These are phyloP conservation scores for Macaca mulatta DNA, from an alignment of 2,113 vertebrate genomes.

Conservation along the genomic window DNA sequence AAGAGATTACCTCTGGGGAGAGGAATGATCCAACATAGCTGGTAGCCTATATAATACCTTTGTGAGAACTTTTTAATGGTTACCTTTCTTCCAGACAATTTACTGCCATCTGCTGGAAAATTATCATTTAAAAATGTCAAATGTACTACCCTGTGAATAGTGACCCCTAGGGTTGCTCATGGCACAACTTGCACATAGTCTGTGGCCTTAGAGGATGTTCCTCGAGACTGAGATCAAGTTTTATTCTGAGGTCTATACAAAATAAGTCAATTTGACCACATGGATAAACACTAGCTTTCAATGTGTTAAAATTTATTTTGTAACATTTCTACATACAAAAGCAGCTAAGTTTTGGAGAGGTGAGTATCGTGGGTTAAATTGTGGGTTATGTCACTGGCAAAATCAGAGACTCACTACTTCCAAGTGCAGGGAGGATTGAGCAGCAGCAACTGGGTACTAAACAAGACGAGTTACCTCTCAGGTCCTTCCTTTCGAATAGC, in stretches of 20 bases:
- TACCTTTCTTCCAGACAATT: background rate
- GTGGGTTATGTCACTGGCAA: background rate
- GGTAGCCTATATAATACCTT: background rate
- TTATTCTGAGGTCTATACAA: background rate
- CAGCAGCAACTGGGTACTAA: background rate
- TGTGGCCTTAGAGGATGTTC: background rate
- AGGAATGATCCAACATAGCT: background rate
- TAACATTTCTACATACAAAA: background rate
- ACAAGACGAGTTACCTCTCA: background rate
- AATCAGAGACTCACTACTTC: background rate
- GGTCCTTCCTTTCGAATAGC: background rate
- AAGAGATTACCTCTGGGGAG: background rate
- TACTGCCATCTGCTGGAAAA: conserved; percentile 17
- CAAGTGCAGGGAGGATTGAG: background rate
- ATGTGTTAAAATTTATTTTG: background rate
- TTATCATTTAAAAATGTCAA: background rate
- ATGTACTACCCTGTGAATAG: background rate
- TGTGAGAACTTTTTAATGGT: background rate
- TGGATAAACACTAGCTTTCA: background rate
- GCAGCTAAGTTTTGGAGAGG: background rate
- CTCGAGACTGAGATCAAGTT: background rate
- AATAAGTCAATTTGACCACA: background rate
- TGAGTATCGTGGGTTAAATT: background rate
- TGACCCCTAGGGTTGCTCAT: background rate
- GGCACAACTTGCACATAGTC: background rate